Evolutionary conservation across 2,888 invertebrate species (phyloP), one percentile per base, ranked within the genome.

Genomic region (Apodemia zela): DNA sequence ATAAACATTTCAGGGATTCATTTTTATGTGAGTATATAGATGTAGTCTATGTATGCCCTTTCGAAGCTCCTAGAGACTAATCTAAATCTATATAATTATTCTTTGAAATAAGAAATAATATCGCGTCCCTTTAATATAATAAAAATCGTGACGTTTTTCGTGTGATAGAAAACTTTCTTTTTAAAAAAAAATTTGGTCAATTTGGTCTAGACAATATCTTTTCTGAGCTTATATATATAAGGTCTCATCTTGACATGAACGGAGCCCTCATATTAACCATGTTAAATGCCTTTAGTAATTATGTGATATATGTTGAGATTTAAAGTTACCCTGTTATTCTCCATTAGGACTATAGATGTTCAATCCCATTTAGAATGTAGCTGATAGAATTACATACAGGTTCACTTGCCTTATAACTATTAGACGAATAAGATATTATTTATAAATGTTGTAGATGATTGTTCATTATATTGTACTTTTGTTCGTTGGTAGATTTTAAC

Each of bases 361-460:
- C 49, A 1, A 51, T 54, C 54, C 25, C 25, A 21, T 54, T 54
- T 54, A 54, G 54, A 25, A 25, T 25, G 54, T 54, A 54, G 54
- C 54, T 13, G 25, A 25, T 54, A 42, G 42, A 42, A 42, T 42
- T 42, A 18, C 21, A 74, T 73, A 82, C 82, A 85, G 82, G 85
- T 83, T 79, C 76, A 84, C 88, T 89, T 89, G 89, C 89, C 89
- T 90, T 90, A 88, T 77, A 73, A 72, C 62, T 65, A 60, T 64
- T 69, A 69, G 69, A 60, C 33, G 54, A 10, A 33, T 63, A 63
- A 47, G 45, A 47, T 58, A 51, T 38, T 42, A 42, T 54, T 45
- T 63, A 58, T 63, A 63, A 42, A 63, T 63, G 29, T 62, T 63
- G 62, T 59, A 58, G 47, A 42, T 38, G 54, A 62, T 45, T 54